Base-by-base conservation (phyloP, 2,888 invertebrate genomes). In the Plebejus melissa region DNA sequence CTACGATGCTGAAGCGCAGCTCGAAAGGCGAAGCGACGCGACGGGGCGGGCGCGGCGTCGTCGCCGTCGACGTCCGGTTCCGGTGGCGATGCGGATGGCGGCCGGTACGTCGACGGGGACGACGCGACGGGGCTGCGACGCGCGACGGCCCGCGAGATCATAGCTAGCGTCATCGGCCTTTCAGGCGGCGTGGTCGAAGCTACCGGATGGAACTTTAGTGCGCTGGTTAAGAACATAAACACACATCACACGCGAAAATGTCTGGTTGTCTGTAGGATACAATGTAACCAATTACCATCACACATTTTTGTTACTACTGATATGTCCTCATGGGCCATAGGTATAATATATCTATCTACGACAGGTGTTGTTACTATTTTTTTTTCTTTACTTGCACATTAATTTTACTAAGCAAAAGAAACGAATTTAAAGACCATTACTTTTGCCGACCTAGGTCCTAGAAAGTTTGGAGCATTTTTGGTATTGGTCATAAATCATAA, bases 171-270 rank as follows among this genome's bases (percentile, higher is more conserved):
- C 57, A 13, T n/a, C 32, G 41, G 82, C 80, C 81, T 81, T 81
- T 82, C 83, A 81, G 79, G 80, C 82, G 81, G 79, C 82, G 81
- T 77, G 80, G 80, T 79, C 75, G 79, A 82, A 84, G 84, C 84
- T 81, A 80, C 77, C 79, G 77, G 79, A 81, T 81, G 80, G 82
- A 82, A 82, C 82, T 80, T 82, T 82, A 82, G 85, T 84, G 86
- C 83, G 82, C 81, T 86, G 88, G 88, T 90, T 89, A 87, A 86
- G 88, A 87, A 90, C 89, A 86, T 86, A 87, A 88, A 91, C 88
- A 91, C 91, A 91, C 91, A 86, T 84, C 90, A 87, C 90, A 87
- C 90, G 89, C 88, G 88, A 90, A 86, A 83, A 79, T 79, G 81
- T 50, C 81, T 83, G 87, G 82, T 86, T 86, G 90, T 82, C 90